Base-by-base conservation (phyloP, 37 sponge, comb jelly and placozoan genomes). In the Chondrilla cf. caribensis region DNA sequence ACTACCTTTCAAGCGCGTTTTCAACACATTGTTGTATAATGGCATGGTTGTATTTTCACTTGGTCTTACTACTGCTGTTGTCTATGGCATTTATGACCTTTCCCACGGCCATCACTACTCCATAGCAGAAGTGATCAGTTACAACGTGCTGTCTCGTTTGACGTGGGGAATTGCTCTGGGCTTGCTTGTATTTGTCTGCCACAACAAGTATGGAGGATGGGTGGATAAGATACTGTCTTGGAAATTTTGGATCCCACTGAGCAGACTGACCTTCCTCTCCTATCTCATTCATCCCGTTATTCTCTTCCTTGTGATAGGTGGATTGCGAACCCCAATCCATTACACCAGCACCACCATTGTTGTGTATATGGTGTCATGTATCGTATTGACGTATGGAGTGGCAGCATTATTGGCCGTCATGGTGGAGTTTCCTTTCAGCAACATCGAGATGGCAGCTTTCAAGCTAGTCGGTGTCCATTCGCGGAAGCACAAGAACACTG, bases 231-330 rank as follows among this genome's bases (percentile, higher is more conserved):
- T 97, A 58, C 85, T 97, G 54, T 91, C 95, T 7, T 84, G 91
- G 90, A 57, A 78, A 47, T 66, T 94, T 31, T 97, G 97, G 97
- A 80, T 92, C 6, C 97, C 97, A 0, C 86, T 94, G 17, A 85
- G 95, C 77, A 90, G 97, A n/a, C 77, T 94, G 54, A 87, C 97
- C 19, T 94, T 84, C 68, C 79, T 26, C 55, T 92, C 95, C 29
- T 97, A 97, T 67, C 90, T 97, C 26, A 51, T 92, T 2, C 97
- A 97, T 43, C 92, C 89, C 17, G 58, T 94, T 70, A 76, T 97
- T 0, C 84, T 97, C 58, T 57, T 26, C 31, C 60, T 89, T 2
- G 42, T 91, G 14, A 78, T 77, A 32, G 57, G 54, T 15, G 44
- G 66, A 0, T 32, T 78, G 21, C 38, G 92, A 29, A 41, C n/a